Evolutionary conservation across 2,113 vertebrate species (phyloP).

Genomic region (Leptobrachium ailaonicum): DNA sequence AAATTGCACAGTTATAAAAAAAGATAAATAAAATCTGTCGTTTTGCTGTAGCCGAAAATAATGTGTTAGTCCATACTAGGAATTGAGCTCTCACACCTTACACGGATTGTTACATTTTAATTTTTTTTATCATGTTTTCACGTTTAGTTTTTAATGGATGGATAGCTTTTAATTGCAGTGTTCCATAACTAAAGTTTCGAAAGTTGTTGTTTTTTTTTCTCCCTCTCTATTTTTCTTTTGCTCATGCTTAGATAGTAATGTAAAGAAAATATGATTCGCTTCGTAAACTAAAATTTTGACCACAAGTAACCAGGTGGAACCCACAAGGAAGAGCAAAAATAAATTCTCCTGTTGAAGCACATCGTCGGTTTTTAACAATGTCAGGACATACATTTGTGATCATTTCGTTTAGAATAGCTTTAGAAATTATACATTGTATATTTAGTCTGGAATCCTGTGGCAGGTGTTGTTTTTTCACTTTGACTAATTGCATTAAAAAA

Average conservation of each 20-base stretch:
- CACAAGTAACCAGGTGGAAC: conserved; percentile 57
- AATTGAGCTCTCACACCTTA: no score
- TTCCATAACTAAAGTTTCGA: conserved; percentile 61
- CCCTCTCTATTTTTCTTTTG: conserved; percentile 45
- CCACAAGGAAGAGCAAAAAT: conserved; percentile 40
- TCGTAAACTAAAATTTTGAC: conserved; percentile 48
- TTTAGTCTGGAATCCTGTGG: conserved; percentile 62
- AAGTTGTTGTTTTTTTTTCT: background rate
- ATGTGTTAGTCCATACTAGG: no score
- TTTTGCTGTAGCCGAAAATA: no score
- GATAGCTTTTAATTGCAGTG: conserved; percentile 67
- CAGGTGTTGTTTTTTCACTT: conserved; percentile 68
- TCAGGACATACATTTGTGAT: conserved; percentile 51
- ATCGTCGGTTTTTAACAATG: conserved; percentile 22
- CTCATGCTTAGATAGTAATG: conserved; percentile 62
- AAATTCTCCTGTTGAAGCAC: conserved; percentile 40
- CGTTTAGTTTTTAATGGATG: conserved; percentile 54
- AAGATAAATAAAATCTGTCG: no score
- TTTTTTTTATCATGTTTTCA: no score
- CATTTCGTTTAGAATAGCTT: conserved; percentile 36
- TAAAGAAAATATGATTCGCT: conserved; percentile 48
- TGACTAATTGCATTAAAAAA: conserved; percentile 60
- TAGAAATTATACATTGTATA: conserved; percentile 45
- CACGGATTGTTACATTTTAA: no score
- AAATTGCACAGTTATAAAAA: no score